phyloP scores from a whole-genome alignment of 2,797 vertebrate genomes.

The Holocentrus rufus region DNA sequence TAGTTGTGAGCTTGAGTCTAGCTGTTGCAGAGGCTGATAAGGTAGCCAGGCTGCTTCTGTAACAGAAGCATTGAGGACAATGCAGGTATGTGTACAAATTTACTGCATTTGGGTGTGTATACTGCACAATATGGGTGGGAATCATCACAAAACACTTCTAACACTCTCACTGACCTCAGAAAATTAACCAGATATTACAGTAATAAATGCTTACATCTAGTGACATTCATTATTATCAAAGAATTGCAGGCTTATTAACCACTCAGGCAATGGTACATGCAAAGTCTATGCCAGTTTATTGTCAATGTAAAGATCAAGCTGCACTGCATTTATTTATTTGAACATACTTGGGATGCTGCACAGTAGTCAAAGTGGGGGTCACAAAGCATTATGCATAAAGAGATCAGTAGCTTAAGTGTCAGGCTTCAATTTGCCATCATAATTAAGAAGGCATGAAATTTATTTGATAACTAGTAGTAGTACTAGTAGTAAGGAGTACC shows the following conservation, averaged over 20 bases:
- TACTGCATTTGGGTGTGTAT: constrained; percentile 15
- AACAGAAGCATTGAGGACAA: constrained; percentile 23
- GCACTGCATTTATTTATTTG: not conserved
- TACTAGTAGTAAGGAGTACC: too few relatives aligned
- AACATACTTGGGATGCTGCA: not conserved
- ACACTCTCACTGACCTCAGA: not conserved
- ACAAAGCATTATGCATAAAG: not conserved
- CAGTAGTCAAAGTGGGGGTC: not conserved
- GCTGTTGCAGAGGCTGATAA: constrained; percentile 70
- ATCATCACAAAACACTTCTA: constrained; percentile 21
- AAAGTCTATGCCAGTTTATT: not conserved
- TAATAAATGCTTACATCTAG: not conserved
- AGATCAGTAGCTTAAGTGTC: constrained; percentile 11
- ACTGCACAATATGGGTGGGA: constrained; percentile 5
- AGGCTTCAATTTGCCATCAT: not conserved
- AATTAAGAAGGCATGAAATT: not conserved
- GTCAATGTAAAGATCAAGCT: not conserved
- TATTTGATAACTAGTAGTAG: not conserved
- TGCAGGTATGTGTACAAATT: constrained; percentile 30
- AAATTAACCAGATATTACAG: not conserved
- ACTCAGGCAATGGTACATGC: not conserved
- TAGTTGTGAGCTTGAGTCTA: constrained; percentile 48
- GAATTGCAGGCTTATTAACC: not conserved
- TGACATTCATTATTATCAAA: constrained; percentile 16
- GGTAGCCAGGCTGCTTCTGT: constrained; percentile 51